A percentile compares a stretch with the other conserved stretches of the same genome.
These are phyloP conservation scores for Pherbina coryleti DNA, from an alignment of 2,888 invertebrate species.

Conservation along the genomic window DNA sequence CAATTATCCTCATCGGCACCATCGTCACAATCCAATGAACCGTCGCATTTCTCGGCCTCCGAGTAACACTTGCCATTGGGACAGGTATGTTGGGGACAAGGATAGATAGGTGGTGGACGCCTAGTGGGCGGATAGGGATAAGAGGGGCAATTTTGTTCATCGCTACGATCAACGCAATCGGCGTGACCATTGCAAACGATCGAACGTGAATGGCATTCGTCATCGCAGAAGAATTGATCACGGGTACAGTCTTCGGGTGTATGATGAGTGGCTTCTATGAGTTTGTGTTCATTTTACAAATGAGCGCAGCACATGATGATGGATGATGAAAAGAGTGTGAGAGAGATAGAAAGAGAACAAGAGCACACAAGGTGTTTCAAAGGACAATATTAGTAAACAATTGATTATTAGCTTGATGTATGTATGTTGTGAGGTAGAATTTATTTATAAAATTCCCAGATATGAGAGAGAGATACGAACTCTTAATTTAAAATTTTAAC, in stretches of 20 bases:
- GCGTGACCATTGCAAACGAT: slow-evolving; percentile 74
- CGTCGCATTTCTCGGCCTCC: slow-evolving; percentile 72
- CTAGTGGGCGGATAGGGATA: slow-evolving; percentile 45
- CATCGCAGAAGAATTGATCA: slow-evolving; percentile 73
- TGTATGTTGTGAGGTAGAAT: too few species aligned
- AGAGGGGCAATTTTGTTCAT: slow-evolving; percentile 70
- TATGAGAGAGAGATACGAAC: too few species aligned
- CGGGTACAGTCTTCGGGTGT: slow-evolving; percentile 62
- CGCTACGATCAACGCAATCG: slow-evolving; percentile 76
- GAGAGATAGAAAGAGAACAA: slow-evolving; percentile 5
- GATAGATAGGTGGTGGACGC: slow-evolving; percentile 53
- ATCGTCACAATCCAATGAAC: slow-evolving; percentile 72
- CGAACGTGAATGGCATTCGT: slow-evolving; percentile 73
- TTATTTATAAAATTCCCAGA: too few species aligned
- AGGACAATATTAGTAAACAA: slow-evolving; percentile 25
- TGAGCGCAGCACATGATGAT: background rate
- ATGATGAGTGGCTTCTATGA: slow-evolving; percentile 56
- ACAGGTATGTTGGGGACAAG: slow-evolving; percentile 72
- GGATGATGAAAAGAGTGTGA: background rate
- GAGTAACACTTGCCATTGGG: slow-evolving; percentile 70
- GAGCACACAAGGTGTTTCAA: slow-evolving; percentile 9
- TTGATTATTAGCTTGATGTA: too few species aligned
- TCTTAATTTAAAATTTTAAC: too few species aligned
- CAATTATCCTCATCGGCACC: slow-evolving; percentile 75
- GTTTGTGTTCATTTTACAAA: slow-evolving; percentile 32